Percentiles rank a stretch among this genome's conserved stretches.
Evolutionary conservation across 2,113 vertebrate species (phyloP).

Genomic region (Brachypodius melanocephalos): DNA sequence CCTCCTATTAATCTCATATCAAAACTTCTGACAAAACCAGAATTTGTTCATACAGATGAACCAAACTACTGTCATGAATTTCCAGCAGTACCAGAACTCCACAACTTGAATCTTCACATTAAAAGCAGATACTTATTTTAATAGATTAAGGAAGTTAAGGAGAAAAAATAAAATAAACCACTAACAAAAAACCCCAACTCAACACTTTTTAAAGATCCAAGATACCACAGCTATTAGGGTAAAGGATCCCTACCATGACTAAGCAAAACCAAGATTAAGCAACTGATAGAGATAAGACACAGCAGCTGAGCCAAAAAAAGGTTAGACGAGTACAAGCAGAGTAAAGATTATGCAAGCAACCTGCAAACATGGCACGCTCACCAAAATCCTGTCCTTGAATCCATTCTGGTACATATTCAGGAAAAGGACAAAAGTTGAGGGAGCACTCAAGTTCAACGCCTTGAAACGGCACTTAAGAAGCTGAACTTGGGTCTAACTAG

Average conservation of each 20-base stretch:
- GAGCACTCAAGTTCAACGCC: background rate
- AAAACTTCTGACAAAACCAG: background rate
- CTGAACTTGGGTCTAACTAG: background rate
- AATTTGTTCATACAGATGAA: background rate
- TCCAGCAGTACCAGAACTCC: background rate
- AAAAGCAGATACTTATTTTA: background rate
- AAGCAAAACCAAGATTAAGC: conserved; percentile 58
- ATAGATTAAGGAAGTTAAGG: background rate
- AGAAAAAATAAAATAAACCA: accelerated
- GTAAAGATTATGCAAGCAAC: conserved; percentile 25
- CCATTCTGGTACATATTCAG: background rate
- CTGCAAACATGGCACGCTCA: background rate
- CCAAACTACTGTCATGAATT: background rate
- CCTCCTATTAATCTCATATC: background rate
- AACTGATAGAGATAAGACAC: background rate
- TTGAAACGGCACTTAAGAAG: background rate
- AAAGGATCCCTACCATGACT: conserved; percentile 53
- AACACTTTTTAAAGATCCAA: background rate
- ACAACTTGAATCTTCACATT: background rate
- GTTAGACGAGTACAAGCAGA: background rate
- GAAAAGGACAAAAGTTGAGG: background rate
- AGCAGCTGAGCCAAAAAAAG: conserved; percentile 5
- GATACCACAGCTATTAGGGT: background rate
- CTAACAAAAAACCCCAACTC: background rate
- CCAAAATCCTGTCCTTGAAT: conserved; percentile 34